Percentiles rank a stretch among this genome's conserved stretches.
Conservation (phyloP, 1,140 invertebrate species). For the Cydia splendana region DNA sequence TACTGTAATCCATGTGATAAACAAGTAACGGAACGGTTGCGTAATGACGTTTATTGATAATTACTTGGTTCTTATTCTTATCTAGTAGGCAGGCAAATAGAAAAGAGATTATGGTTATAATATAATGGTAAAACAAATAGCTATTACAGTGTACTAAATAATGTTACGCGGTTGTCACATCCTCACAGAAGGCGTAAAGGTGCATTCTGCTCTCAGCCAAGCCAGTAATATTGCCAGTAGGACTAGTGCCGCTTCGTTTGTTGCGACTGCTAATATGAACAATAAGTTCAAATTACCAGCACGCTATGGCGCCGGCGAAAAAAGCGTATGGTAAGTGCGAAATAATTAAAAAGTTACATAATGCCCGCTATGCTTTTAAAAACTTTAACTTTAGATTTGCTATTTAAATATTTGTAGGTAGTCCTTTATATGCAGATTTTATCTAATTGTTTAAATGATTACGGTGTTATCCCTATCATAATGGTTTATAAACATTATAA, state of each 20-base stretch:
- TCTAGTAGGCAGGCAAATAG: neutral
- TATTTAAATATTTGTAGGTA: too few relatives aligned
- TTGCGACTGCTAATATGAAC: constrained; percentile 44
- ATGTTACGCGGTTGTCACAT: constrained; percentile 24
- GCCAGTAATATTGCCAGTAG: neutral
- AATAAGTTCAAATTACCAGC: constrained; percentile 82
- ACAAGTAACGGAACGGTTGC: neutral
- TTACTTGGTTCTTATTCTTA: constrained; percentile 11
- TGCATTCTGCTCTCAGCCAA: constrained; percentile 6
- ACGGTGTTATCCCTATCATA: too few relatives aligned
- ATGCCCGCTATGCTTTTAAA: neutral
- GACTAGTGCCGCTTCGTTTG: neutral
- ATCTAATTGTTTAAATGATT: too few relatives aligned
- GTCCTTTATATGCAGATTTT: too few relatives aligned
- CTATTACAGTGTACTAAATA: constrained; percentile 13
- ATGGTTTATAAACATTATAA: too few relatives aligned
- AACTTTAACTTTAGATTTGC: too few relatives aligned
- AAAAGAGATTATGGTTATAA: neutral
- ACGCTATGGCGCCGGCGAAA: constrained; percentile 81
- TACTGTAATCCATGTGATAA: neutral
- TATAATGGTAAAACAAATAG: constrained; percentile 6
- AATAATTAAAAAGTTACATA: constrained; percentile 19
- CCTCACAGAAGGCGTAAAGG: constrained; percentile 7
- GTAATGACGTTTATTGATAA: neutral
- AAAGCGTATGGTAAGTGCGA: constrained; percentile 79